These are phyloP conservation scores for Crocodylus rhombifer DNA, from an alignment of 2,797 vertebrate genomes.

Conservation along the genomic window DNA sequence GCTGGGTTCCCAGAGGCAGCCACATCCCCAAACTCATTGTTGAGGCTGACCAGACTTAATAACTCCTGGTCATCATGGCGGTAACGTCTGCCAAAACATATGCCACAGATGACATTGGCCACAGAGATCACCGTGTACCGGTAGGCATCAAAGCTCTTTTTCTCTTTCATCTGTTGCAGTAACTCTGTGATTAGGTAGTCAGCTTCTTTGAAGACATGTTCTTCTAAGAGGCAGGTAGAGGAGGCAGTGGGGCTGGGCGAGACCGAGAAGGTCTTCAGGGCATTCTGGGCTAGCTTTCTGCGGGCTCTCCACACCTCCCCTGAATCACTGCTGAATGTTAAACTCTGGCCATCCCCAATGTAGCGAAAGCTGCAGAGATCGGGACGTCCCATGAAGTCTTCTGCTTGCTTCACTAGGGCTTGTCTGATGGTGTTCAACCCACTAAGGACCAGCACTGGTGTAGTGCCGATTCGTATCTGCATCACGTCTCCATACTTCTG, in stretches of 20 bases:
- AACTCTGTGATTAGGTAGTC: slow-evolving; percentile 83
- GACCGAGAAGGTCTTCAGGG: slow-evolving; percentile 87
- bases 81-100: slow-evolving; percentile 92
- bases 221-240: slow-evolving; percentile 89
- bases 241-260: slow-evolving; percentile 78
- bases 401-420: slow-evolving; percentile 90
- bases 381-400: slow-evolving; percentile 90
- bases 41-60: slow-evolving; percentile 83
- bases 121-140: slow-evolving; percentile 89
- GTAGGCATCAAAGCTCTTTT: slow-evolving; percentile 84
- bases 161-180: slow-evolving; percentile 78
- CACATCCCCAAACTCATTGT: slow-evolving; percentile 85
- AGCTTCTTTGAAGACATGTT: slow-evolving; percentile 89
- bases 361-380: slow-evolving; percentile 83
- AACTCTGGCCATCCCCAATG: slow-evolving; percentile 83
- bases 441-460: slow-evolving; percentile 90
- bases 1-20: slow-evolving; percentile 83
- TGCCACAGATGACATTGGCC: slow-evolving; percentile 91
- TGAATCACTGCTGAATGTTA: slow-evolving; percentile 87
- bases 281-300: slow-evolving; percentile 87
- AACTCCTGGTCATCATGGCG: slow-evolving; percentile 88
- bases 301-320: slow-evolving; percentile 88
- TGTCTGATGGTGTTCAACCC: slow-evolving; percentile 86
- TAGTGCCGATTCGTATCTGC: slow-evolving; percentile 89
- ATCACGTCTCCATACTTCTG: slow-evolving; percentile 86